Evolutionary conservation across 2,797 vertebrate species (phyloP).

Genomic region (Pseudotriccus pelzelni): DNA sequence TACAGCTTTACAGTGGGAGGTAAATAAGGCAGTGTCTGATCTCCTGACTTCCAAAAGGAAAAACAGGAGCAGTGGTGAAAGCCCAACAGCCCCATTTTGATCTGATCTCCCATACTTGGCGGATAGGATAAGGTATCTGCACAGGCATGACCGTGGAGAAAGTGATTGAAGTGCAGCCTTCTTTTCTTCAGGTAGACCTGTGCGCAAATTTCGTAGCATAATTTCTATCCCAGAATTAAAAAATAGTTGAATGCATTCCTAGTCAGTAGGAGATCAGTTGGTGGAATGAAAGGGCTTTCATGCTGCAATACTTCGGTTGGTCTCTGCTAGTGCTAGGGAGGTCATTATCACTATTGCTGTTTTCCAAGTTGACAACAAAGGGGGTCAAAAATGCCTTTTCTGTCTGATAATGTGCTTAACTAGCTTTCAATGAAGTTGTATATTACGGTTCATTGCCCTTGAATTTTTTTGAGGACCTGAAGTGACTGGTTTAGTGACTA

Average conservation of each 20-base stretch:
- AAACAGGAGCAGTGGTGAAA: background rate
- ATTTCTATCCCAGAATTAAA: background rate
- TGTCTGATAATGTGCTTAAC: conserved; percentile 13
- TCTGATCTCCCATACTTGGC: background rate
- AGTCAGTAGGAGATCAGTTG: background rate
- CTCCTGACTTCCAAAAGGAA: background rate
- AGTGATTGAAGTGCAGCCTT: background rate
- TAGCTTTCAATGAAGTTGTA: background rate
- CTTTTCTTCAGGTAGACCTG: background rate
- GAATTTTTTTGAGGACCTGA: conserved; percentile 16
- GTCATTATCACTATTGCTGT: background rate
- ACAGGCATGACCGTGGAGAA: background rate
- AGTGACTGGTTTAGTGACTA: conserved; percentile 18
- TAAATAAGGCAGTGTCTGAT: background rate
- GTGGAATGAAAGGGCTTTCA: background rate
- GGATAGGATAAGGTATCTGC: background rate
- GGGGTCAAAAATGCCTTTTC: background rate
- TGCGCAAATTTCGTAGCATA: background rate
- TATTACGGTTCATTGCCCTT: conserved; percentile 17
- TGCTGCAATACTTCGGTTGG: background rate
- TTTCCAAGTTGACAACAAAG: background rate
- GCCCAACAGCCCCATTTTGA: background rate
- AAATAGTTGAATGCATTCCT: background rate
- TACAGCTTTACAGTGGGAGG: background rate
- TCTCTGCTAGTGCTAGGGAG: background rate